Base-by-base conservation (phyloP, 2,888 invertebrate species). In the Agrypnus murinus region DNA sequence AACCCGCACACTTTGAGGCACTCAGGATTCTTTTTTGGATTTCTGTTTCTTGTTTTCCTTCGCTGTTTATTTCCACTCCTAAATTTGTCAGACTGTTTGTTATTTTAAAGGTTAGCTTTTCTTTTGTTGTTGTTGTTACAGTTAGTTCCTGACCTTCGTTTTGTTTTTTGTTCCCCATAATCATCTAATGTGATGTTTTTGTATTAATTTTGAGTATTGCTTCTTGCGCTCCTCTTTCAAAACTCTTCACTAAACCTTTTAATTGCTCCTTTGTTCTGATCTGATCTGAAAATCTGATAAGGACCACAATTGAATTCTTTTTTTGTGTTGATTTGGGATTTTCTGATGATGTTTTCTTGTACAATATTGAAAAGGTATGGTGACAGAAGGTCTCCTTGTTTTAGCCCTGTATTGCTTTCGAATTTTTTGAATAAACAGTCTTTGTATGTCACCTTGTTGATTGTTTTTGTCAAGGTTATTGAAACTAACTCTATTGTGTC, bases 181-280 rank as follows among this genome's bases (percentile, higher is more conserved):
- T n/a, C 40, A 40, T 40, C 10, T 40, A 40, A n/a, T 40, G 10
- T 40, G 40, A 40, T 40, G 8, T 40, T 9, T 40, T 40, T 40
- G 40, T 40, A 40, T 40, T 40, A n/a, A 40, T 9, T 40, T 40
- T 40, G 10, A 40, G 40, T 40, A 9, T n/a, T 10, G 40, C 40
- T 10, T 40, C 40, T 40, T n/a, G n/a, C n/a, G n/a, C n/a, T n/a
- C n/a, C n/a, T n/a, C n/a, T n/a, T n/a, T n/a, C n/a, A n/a, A n/a
- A 40, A 40, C 40, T 40, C 40, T 40, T 40, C n/a, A 40, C n/a
- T 40, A 40, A n/a, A n/a, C 40, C 40, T n/a, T n/a, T n/a, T n/a
- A n/a, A n/a, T n/a, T n/a, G n/a, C n/a, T n/a, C n/a, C n/a, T n/a
- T n/a, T n/a, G 5, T 34, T 34, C 9, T 40, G 8, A 8, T 40